Conservation (phyloP, 1,140 invertebrate species). For the Dendroctonus ponderosae region DNA sequence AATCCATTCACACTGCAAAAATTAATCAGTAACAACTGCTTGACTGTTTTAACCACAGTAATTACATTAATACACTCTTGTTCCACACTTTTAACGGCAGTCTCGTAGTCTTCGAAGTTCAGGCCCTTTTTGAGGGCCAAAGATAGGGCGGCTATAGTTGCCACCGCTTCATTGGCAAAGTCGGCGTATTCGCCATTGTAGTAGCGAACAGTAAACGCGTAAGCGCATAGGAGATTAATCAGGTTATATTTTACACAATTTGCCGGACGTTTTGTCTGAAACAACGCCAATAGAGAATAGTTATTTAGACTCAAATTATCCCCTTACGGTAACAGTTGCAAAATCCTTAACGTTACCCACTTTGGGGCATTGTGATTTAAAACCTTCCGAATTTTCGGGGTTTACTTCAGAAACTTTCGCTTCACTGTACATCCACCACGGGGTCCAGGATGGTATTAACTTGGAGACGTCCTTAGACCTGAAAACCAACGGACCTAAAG, state of each 20-base stretch:
- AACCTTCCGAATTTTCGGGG: conserved; percentile 24
- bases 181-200: conserved; percentile 70
- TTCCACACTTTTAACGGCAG: conserved; percentile 63
- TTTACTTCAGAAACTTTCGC: conserved; percentile 41
- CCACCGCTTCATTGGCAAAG: conserved; percentile 58
- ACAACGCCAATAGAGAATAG: conserved; percentile 32
- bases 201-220: conserved; percentile 63
- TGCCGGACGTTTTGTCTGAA: conserved; percentile 63
- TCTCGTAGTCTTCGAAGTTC: conserved; percentile 60
- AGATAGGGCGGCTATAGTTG: conserved; percentile 60
- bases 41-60: conserved; percentile 10
- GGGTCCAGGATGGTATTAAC: conserved; percentile 59
- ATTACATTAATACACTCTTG: conserved; percentile 58
- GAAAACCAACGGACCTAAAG: conserved; percentile 9
- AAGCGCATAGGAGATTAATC: conserved; percentile 67
- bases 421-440: conserved; percentile 54
- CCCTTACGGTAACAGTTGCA: conserved; percentile 49
- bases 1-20: conserved; percentile 51
- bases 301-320: neutral
- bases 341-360: conserved; percentile 50
- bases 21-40: conserved; percentile 15
- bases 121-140: conserved; percentile 60
- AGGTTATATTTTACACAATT: conserved; percentile 67
- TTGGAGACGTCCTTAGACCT: conserved; percentile 54
- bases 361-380: conserved; percentile 48